Evolutionary conservation across 2,888 invertebrate species (phyloP).

Genomic region (Lamellibrachia columna): DNA sequence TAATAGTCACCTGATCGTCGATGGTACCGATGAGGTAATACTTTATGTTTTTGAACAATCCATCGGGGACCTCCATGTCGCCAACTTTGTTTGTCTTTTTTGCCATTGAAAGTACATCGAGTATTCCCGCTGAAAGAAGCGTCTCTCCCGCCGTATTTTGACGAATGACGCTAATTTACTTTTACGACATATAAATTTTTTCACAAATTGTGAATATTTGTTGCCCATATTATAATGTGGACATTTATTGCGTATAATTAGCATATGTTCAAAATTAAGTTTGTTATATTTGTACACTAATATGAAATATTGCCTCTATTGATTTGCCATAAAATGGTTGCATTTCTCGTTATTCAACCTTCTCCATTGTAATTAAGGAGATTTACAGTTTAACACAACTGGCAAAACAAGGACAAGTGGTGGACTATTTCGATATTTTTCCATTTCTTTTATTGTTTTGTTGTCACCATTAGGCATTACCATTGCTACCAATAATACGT

Average conservation of each 20-base stretch:
- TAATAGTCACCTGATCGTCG: conserved; percentile 66
- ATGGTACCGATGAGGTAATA: conserved; percentile 79
- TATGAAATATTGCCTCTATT: not conserved
- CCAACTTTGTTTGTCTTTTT: conserved; percentile 12
- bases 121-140: conserved; percentile 1
- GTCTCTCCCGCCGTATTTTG: not conserved
- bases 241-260: not conserved
- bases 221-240: not conserved
- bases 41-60: conserved; percentile 82
- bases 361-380: not conserved
- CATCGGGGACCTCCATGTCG: conserved; percentile 31
- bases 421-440: not conserved
- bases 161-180: not conserved
- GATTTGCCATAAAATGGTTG: not conserved
- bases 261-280: not conserved
- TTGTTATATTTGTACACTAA: not conserved
- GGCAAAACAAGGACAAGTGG: not conserved
- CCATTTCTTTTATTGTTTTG: too few species aligned
- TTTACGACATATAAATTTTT: not conserved
- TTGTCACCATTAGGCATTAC: too few species aligned
- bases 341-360: not conserved
- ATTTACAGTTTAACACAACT: not conserved
- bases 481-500: too few species aligned
- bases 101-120: conserved; percentile 12
- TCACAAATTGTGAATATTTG: not conserved